Evolutionary conservation across 2,113 vertebrate species (phyloP).

Genomic region (Prinia subflava): DNA sequence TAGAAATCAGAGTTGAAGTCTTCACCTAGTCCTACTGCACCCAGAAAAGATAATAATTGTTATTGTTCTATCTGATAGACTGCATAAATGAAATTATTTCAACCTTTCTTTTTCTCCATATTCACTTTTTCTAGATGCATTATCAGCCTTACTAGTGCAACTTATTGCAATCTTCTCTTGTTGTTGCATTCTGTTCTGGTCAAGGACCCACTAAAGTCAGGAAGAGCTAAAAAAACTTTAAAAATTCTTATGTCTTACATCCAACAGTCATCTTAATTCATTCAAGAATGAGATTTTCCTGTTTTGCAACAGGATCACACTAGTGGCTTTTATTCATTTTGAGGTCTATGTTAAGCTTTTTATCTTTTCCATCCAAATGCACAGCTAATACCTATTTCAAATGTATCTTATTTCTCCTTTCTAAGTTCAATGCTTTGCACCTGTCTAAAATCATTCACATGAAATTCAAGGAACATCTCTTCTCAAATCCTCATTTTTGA

Average conservation of each 20-base stretch:
- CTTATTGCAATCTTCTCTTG: background rate
- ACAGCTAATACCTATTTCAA: background rate
- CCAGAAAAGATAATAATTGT: background rate
- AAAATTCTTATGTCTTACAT: background rate
- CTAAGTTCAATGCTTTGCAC: background rate
- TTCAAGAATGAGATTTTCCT: background rate
- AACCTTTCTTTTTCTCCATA: background rate
- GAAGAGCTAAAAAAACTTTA: background rate
- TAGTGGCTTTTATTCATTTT: background rate
- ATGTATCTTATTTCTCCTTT: background rate
- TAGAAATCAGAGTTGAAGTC: background rate
- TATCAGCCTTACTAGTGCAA: background rate
- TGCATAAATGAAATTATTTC: background rate
- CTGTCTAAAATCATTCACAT: background rate
- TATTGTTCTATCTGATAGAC: background rate
- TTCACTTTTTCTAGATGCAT: background rate
- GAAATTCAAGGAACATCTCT: background rate
- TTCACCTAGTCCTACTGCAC: background rate
- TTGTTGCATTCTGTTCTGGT: background rate
- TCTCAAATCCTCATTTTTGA: background rate
- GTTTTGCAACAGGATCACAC: background rate
- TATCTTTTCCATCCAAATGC: background rate
- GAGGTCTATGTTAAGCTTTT: background rate
- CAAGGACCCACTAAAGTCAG: background rate
- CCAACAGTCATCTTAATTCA: background rate